Percentiles rank a stretch among this genome's conserved stretches.
These are phyloP conservation scores for Magallana angulata DNA, from an alignment of 1,140 invertebrate species.

Conservation along the genomic window DNA sequence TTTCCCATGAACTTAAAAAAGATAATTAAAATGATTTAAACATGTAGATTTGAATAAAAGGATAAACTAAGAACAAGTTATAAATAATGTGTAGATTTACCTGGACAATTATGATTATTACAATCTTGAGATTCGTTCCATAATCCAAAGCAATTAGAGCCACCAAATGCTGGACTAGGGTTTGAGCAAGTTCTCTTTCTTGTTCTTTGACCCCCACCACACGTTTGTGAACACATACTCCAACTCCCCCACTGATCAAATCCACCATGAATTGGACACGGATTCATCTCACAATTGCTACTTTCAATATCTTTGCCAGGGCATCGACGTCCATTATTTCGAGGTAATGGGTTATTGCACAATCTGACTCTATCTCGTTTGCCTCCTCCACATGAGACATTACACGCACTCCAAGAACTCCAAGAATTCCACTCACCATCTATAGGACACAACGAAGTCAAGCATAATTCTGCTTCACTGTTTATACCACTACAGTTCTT, in stretches of 20 bases:
- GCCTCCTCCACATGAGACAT: not conserved
- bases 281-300: not conserved
- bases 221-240: not conserved
- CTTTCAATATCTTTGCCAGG: not conserved
- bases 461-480: not conserved
- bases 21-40: not conserved
- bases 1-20: constrained; percentile 10
- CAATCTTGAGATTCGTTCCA: constrained; percentile 10
- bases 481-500: constrained; percentile 35
- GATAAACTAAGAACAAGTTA: no score
- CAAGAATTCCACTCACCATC: not conserved
- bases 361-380: not conserved
- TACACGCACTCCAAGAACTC: not conserved
- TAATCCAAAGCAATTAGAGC: constrained; percentile 59
- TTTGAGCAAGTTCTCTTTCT: constrained; percentile 59
- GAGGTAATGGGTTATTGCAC: not conserved
- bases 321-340: not conserved
- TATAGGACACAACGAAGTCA: not conserved
- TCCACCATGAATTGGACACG: constrained; percentile 8
- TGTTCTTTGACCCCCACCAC: constrained; percentile 58
- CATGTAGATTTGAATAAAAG: no score
- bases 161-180: constrained; percentile 64
- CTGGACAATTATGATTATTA: constrained; percentile 39
- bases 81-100: not conserved
- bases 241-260: constrained; percentile 7